These are phyloP conservation scores for Cremastobaeus sp. DNA, from an alignment of 2,888 invertebrate species.

Conservation along the genomic window DNA sequence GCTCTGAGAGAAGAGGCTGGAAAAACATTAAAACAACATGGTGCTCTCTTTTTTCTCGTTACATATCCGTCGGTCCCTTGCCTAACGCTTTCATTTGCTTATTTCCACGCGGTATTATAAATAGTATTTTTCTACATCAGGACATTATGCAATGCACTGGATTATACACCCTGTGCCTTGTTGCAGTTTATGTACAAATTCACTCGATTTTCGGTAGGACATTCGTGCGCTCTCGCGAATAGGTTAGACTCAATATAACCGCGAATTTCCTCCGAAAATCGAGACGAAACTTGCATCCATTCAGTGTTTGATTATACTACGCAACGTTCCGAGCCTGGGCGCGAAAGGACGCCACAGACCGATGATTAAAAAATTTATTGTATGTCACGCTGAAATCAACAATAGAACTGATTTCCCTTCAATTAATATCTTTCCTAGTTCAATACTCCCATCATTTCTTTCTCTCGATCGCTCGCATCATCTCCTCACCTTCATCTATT, in stretches of 20 bases:
- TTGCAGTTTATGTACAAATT: constrained; percentile 61
- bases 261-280: constrained; percentile 64
- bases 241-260: constrained; percentile 19
- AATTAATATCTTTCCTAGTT: constrained; percentile 51
- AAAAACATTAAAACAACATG: constrained; percentile 28
- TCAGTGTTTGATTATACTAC: constrained; percentile 77
- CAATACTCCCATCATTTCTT: constrained; percentile 46
- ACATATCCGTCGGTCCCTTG: neutral
- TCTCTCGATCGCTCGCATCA: constrained; percentile 39
- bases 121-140: constrained; percentile 63
- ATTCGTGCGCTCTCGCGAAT: constrained; percentile 21
- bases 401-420: constrained; percentile 72
- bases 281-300: constrained; percentile 70
- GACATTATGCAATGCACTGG: constrained; percentile 68
- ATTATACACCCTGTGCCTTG: constrained; percentile 68
- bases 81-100: neutral
- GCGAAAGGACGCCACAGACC: constrained; percentile 69
- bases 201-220: constrained; percentile 63
- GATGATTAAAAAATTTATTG: constrained; percentile 74
- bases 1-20: constrained; percentile 45
- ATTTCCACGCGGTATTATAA: constrained; percentile 59
- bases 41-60: constrained; percentile 10
- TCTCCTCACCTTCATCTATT: constrained; percentile 28
- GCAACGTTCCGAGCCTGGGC: constrained; percentile 72
- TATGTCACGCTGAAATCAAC: constrained; percentile 75